phyloP scores from a whole-genome alignment of 2,113 vertebrate species.

The Hydrochoerus hydrochaeris region DNA sequence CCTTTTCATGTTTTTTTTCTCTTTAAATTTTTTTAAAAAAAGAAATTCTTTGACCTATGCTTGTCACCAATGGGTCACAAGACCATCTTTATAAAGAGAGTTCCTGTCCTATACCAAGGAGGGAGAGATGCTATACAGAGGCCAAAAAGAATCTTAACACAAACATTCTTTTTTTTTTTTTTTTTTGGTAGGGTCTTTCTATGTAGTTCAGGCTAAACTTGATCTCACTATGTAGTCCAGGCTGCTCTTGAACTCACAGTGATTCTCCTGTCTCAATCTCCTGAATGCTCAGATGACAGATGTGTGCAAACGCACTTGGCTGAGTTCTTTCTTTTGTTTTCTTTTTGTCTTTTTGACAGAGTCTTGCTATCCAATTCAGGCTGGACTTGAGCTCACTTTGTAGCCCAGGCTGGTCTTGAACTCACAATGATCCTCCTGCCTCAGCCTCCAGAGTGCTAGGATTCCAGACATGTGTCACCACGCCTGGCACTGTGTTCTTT shows the following conservation, averaged over 20 bases:
- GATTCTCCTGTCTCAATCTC: background rate
- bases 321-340: background rate
- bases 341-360: background rate
- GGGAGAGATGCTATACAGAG: background rate
- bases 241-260: background rate
- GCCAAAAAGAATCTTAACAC: background rate
- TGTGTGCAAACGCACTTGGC: too few relatives aligned
- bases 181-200: background rate
- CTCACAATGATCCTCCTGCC: background rate
- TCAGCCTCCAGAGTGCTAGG: background rate
- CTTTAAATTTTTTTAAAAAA: too few relatives aligned
- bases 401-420: background rate
- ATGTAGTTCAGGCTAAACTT: background rate
- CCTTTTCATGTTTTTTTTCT: too few relatives aligned
- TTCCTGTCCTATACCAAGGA: background rate
- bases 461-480: background rate
- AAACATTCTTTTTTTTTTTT: background rate
- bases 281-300: background rate
- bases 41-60: background rate
- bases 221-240: background rate
- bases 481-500: background rate
- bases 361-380: too few relatives aligned
- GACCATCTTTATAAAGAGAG: background rate
- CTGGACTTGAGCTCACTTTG: too few relatives aligned
- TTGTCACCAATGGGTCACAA: background rate